A percentile compares a stretch with the other conserved stretches of the same genome.
phyloP scores from a whole-genome alignment of 1,140 invertebrate species.

The Cyclargus thomasi region DNA sequence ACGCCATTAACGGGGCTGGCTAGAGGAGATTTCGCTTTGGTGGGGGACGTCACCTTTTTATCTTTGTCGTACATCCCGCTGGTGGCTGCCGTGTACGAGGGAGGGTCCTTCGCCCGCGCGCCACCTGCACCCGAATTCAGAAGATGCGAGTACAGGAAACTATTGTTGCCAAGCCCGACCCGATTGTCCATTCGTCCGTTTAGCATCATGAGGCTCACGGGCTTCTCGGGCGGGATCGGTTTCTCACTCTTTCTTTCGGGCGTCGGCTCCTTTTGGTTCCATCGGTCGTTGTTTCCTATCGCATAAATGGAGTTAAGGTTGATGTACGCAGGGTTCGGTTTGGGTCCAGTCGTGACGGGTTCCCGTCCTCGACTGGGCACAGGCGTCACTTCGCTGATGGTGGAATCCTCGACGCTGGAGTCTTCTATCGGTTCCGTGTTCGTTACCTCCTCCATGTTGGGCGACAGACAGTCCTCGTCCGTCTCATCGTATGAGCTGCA shows the following conservation, averaged over 20 bases:
- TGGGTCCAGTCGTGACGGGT: constrained; percentile 20
- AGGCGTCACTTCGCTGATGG: constrained; percentile 44
- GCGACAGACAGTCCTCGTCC: constrained; percentile 78
- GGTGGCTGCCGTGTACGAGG: constrained; percentile 57
- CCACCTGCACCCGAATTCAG: constrained; percentile 44
- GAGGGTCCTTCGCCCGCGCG: constrained; percentile 55
- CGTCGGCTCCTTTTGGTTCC: constrained; percentile 47
- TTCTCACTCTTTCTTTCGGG: constrained; percentile 58
- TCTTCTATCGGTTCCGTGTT: constrained; percentile 70
- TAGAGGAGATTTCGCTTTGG: constrained; percentile 47
- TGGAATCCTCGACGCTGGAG: constrained; percentile 64
- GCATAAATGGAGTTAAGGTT: constrained; percentile 72
- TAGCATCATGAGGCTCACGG: constrained; percentile 66
- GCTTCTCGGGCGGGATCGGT: constrained; percentile 62
- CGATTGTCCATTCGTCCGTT: constrained; percentile 64
- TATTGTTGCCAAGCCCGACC: constrained; percentile 62
- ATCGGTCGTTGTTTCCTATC: constrained; percentile 50
- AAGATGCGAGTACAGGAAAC: constrained; percentile 70
- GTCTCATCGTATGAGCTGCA: constrained; percentile 80
- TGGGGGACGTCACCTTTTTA: constrained; percentile 43
- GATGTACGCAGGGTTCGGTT: constrained; percentile 48
- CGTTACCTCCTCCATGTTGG: constrained; percentile 78
- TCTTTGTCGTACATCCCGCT: constrained; percentile 42
- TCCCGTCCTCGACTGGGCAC: constrained; percentile 17
- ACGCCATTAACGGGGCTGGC: constrained; percentile 66